Conservation (phyloP, 2,113 vertebrate species). For the Gasterosteus nipponicus region DNA sequence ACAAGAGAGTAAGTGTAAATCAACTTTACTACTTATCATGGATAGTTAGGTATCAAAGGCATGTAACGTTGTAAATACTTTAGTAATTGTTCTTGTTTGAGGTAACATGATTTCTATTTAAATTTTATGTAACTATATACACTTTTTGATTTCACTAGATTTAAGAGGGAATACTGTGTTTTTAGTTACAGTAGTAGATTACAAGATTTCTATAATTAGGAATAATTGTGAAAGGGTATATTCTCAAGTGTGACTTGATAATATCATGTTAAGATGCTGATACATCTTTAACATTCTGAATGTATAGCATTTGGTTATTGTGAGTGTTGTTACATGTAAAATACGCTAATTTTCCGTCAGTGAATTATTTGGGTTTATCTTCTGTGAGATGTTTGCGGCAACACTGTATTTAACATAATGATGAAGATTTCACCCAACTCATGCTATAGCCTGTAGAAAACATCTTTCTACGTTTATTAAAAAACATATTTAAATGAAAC, state of each 20-base stretch:
- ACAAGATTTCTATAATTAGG: background rate
- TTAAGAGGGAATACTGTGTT: background rate
- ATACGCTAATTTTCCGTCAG: too few relatives aligned
- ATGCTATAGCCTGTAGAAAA: background rate
- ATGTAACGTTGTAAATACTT: too few relatives aligned
- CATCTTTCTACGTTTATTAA: background rate
- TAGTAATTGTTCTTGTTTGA: background rate
- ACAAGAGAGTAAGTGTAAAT: too few relatives aligned
- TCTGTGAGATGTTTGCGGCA: background rate
- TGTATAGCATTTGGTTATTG: background rate
- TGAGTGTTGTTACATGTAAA: background rate
- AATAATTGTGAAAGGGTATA: background rate
- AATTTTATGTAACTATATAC: background rate
- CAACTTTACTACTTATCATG: too few relatives aligned
- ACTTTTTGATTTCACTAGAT: background rate
- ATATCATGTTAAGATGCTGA: background rate
- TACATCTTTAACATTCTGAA: background rate
- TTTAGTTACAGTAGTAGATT: background rate
- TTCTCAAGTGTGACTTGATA: background rate
- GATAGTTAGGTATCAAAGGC: background rate
- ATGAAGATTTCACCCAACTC: background rate
- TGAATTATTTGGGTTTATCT: background rate
- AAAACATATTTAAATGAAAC: background rate
- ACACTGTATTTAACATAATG: background rate
- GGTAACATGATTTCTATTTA: background rate